Conservation (phyloP, 2,797 vertebrate species). For the Enteromius viviparus region DNA sequence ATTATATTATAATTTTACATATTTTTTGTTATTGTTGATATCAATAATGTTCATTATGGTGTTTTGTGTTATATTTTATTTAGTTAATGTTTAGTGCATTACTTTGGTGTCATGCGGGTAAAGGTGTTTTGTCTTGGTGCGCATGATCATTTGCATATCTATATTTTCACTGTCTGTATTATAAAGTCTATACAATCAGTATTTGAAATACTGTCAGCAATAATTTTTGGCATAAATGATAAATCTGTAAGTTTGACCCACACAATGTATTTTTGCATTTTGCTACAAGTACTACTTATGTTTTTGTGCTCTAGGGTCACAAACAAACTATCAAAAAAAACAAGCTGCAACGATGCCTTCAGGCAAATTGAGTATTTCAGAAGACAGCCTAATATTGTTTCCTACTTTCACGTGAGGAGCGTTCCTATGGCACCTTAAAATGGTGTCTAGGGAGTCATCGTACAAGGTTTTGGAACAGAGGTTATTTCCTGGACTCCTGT, state of each 20-base stretch:
- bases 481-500: conserved; percentile 41
- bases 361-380: neutral
- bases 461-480: neutral
- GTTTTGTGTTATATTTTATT: neutral
- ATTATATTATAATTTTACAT: too few relatives aligned
- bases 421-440: neutral
- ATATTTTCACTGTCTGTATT: neutral
- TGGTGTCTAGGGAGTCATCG: conserved; percentile 1
- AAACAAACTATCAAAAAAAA: neutral
- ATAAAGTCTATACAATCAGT: neutral
- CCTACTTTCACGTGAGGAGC: neutral
- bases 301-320: too few relatives aligned
- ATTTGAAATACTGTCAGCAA: too few relatives aligned
- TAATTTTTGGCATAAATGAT: too few relatives aligned
- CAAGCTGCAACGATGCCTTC: neutral
- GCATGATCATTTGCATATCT: neutral
- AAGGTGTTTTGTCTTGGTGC: neutral
- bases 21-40: neutral
- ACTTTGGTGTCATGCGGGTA: neutral
- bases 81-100: neutral
- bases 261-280: too few relatives aligned
- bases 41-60: neutral
- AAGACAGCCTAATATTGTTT: neutral
- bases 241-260: too few relatives aligned
- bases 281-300: too few relatives aligned